phyloP scores from a whole-genome alignment of 2,797 vertebrate genomes.

The Sebastes kiyomatsui region DNA sequence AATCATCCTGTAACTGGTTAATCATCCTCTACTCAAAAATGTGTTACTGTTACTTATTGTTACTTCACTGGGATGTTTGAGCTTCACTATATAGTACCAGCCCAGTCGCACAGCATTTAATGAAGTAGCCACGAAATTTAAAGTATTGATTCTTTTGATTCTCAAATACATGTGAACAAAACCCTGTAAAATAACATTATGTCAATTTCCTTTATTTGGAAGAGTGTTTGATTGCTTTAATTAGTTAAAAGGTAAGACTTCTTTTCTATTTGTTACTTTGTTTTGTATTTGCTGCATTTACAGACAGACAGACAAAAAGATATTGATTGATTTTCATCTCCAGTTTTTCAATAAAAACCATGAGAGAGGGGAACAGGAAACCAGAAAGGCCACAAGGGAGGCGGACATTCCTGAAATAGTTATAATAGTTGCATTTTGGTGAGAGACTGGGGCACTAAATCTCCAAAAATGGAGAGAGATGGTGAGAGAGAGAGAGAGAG shows the following conservation, averaged over 20 bases:
- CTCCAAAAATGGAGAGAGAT: constrained; percentile 67
- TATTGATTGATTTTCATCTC: neutral
- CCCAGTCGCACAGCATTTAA: too few species aligned
- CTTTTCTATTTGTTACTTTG: neutral
- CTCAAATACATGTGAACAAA: too few species aligned
- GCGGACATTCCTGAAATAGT: constrained; percentile 55
- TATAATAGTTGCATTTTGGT: constrained; percentile 30
- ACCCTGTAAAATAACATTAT: too few species aligned
- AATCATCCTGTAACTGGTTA: neutral
- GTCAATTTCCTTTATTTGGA: neutral
- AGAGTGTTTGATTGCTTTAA: neutral
- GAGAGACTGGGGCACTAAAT: constrained; percentile 1
- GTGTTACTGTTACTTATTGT: neutral
- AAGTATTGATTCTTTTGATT: too few species aligned
- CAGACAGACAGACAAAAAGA: neutral
- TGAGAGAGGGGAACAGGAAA: neutral
- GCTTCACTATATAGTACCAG: too few species aligned
- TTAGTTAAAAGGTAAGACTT: neutral
- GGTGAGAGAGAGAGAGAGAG: constrained; percentile 2
- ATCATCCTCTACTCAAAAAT: too few species aligned
- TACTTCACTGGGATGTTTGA: neutral
- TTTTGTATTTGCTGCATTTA: neutral
- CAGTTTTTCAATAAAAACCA: neutral
- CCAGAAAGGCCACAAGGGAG: neutral
- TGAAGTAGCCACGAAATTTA: too few species aligned